phyloP scores from a whole-genome alignment of 37 sponge, comb jelly and placozoan genomes.

The Eunapius fragilis region DNA sequence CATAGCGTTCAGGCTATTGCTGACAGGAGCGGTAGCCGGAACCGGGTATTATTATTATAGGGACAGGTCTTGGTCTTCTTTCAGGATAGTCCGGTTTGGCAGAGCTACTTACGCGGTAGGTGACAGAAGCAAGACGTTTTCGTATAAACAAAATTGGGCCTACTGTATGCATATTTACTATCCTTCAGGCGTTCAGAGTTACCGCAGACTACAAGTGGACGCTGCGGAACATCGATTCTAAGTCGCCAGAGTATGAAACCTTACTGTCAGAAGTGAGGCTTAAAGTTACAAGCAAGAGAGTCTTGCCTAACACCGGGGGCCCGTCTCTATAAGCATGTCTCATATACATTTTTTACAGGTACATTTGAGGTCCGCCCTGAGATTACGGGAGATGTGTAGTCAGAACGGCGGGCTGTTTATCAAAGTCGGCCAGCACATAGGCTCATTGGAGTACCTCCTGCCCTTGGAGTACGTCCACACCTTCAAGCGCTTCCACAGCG shows the following conservation, averaged over 20 bases:
- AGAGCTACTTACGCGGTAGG: conserved; percentile 80
- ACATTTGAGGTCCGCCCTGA: conserved; percentile 78
- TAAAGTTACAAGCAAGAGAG: neutral
- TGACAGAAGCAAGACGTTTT: neutral
- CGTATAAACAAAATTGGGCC: neutral
- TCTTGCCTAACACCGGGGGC: no score
- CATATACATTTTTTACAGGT: conserved; percentile 21
- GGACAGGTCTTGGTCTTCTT: conserved; percentile 50
- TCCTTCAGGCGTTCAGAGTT: conserved; percentile 38
- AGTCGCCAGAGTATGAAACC: conserved; percentile 22
- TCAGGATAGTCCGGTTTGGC: conserved; percentile 73
- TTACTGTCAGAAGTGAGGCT: conserved; percentile 48
- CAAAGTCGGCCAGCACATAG: conserved; percentile 94
- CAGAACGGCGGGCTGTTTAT: conserved; percentile 89
- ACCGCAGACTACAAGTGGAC: conserved; percentile 67
- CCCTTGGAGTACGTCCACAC: conserved; percentile 85
- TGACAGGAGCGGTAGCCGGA: conserved; percentile 2
- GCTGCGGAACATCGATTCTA: conserved; percentile 14
- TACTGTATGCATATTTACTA: neutral
- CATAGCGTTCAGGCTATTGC: conserved; percentile 1
- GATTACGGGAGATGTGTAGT: conserved; percentile 73
- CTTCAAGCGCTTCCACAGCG: conserved; percentile 88
- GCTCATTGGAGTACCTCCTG: conserved; percentile 90
- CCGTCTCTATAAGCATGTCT: neutral
- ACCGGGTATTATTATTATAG: conserved; percentile 7